Evolutionary conservation across 2,797 vertebrate genomes (phyloP), one percentile per base, ranked within the genome.

Genomic region (Petrocephalus schoutedeni): DNA sequence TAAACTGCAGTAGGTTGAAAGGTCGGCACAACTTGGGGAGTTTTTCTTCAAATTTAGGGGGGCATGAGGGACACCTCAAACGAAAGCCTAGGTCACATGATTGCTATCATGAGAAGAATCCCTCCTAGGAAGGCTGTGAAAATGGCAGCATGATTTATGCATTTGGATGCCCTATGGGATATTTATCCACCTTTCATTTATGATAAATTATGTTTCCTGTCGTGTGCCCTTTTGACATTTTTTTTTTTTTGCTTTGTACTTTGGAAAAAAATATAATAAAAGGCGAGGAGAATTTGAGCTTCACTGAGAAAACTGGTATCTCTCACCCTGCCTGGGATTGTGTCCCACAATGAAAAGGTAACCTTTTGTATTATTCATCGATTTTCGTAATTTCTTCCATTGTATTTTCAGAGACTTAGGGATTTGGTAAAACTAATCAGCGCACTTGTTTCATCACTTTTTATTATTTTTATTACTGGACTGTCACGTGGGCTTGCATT

Each of bases 181-280:
- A 36, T n/a, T 58, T 36, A 61, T 61, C 56, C 19, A 19, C 85
- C 85, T 86, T 86, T 86, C 85, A 86, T 86, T 86, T 86, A 86
- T 86, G 85, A 86, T 86, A 59, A 86, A 86, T 86, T 86, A 86
- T 57, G 56, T 58, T 58, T 59, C 85, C 85, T 86, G 85, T 86
- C 41, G 85, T 86, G 85, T n/a, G 32, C 85, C 85, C 85, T 86
- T 86, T 86, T 58, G 85, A 86, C 85, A 8, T 80, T 74, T 41
- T 74, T 41, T 56, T 36, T 56, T 56, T 36, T 57, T 57, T 14
- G 7, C 28, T 85, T 85, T 85, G 54, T 85, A 28, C 53, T 85
- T 10, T 32, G 23, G 28, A 57, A 57, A 85, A 85, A 57, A 19
- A 58, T 7, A 82, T 12, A 82, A 82, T 53, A n/a, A 82, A 82